These are phyloP conservation scores for Pampusana beccarii DNA, from an alignment of 2,113 vertebrate genomes.

Conservation along the genomic window DNA sequence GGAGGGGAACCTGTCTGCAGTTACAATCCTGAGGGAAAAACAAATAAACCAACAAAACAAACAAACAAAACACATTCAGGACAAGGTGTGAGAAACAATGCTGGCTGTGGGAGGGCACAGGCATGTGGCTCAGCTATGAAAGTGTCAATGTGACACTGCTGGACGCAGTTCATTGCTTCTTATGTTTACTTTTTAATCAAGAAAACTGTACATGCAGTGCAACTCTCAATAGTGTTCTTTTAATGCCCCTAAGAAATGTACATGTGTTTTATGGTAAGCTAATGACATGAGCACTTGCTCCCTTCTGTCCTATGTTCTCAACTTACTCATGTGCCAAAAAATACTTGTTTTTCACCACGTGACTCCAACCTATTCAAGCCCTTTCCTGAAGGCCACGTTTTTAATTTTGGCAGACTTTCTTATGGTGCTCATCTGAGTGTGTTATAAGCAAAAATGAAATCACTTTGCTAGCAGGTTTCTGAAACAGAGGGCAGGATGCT, in stretches of 20 bases:
- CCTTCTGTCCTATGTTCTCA: background rate
- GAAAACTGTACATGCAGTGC: background rate
- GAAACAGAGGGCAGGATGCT: background rate
- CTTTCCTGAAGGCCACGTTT: background rate
- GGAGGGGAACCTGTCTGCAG: background rate
- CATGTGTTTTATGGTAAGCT: background rate
- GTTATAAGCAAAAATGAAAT: background rate
- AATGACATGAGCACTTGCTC: background rate
- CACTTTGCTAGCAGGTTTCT: background rate
- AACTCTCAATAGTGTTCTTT: background rate
- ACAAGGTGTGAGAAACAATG: background rate
- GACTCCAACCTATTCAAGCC: background rate
- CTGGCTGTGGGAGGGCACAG: background rate
- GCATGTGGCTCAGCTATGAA: background rate
- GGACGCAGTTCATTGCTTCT: background rate
- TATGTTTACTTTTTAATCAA: slow-evolving; percentile 26
- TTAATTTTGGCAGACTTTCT: background rate
- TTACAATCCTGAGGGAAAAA: background rate
- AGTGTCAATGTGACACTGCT: background rate
- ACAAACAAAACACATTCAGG: background rate
- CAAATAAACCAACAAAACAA: too few species aligned
- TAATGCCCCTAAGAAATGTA: background rate
- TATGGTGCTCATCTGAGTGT: background rate
- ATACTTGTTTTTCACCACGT: background rate
- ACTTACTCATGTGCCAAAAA: background rate